phyloP scores from a whole-genome alignment of 2,797 vertebrate genomes.

The Pseudochirops cupreus region DNA sequence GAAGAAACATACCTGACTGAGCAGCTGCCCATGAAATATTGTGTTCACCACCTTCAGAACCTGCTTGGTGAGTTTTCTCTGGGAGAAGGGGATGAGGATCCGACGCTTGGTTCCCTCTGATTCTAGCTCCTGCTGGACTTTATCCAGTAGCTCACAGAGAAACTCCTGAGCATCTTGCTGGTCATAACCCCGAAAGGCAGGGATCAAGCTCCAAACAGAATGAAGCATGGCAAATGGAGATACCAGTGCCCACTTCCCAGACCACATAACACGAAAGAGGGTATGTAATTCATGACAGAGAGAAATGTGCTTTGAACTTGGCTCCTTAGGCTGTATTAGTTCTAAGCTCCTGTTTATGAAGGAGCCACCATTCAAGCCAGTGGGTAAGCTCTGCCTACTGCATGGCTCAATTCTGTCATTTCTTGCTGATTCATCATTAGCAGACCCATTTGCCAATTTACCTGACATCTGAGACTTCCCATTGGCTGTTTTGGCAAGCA shows the following conservation, averaged over 20 bases:
- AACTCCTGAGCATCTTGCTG: slow-evolving; percentile 99
- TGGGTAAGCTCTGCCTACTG: slow-evolving; percentile 85
- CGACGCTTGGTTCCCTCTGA: slow-evolving; percentile 93
- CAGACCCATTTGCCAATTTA: slow-evolving; percentile 82
- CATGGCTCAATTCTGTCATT: slow-evolving; percentile 83
- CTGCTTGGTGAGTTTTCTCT: slow-evolving; percentile 98
- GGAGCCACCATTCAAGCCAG: slow-evolving; percentile 87
- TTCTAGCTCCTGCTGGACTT: slow-evolving; percentile 99
- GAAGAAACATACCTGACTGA: slow-evolving; percentile 94
- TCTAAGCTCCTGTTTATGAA: slow-evolving; percentile 88
- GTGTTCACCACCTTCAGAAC: slow-evolving; percentile 99
- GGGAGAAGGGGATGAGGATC: slow-evolving; percentile 98
- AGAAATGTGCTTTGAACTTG: slow-evolving; percentile 96
- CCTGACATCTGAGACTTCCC: slow-evolving; percentile 86
- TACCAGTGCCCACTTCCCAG: slow-evolving; percentile 97
- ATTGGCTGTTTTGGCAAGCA: slow-evolving; percentile 93
- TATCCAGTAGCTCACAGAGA: slow-evolving; percentile 97
- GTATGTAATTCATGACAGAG: slow-evolving; percentile 99
- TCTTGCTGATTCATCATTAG: slow-evolving; percentile 82
- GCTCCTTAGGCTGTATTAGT: slow-evolving; percentile 95
- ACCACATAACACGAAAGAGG: slow-evolving; percentile 99
- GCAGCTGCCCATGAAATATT: slow-evolving; percentile 98
- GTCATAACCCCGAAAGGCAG: slow-evolving; percentile 96
- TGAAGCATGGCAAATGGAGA: slow-evolving; percentile 99
- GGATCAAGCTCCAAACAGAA: slow-evolving; percentile 99